These are phyloP conservation scores for Pseudotriccus pelzelni DNA, from an alignment of 2,797 vertebrate species.

Conservation along the genomic window DNA sequence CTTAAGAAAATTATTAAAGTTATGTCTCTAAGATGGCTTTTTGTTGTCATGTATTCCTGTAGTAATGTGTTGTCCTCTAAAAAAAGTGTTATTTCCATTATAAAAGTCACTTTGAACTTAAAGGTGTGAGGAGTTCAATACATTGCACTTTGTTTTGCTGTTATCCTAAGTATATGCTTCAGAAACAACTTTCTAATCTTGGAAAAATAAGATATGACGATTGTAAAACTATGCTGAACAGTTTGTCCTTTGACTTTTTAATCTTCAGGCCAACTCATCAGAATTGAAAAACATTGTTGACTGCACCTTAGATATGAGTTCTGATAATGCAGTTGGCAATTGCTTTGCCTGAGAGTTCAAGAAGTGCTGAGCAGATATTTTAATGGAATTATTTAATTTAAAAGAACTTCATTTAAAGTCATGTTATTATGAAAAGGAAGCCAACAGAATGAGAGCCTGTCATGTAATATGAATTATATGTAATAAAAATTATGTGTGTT, in stretches of 20 bases:
- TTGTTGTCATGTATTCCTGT: neutral
- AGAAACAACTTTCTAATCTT: neutral
- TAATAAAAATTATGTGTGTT: neutral
- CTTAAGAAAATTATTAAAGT: neutral
- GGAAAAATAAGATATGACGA: neutral
- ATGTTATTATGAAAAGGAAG: neutral
- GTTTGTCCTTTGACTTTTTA: slow-evolving; percentile 30
- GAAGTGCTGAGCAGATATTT: neutral
- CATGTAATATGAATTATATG: neutral
- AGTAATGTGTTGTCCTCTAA: neutral
- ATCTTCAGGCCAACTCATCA: neutral
- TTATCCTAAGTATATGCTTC: neutral
- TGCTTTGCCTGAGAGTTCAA: neutral
- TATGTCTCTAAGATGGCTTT: neutral
- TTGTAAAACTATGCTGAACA: neutral
- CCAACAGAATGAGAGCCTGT: neutral
- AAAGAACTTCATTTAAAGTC: neutral
- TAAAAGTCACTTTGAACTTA: neutral
- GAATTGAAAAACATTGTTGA: neutral
- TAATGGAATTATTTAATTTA: neutral
- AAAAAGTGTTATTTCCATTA: neutral
- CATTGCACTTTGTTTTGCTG: neutral
- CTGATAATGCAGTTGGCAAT: neutral
- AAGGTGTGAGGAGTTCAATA: neutral
- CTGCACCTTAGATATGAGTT: neutral